Evolutionary conservation across 2,888 invertebrate species (phyloP).

Genomic region (Athalia circularis): DNA sequence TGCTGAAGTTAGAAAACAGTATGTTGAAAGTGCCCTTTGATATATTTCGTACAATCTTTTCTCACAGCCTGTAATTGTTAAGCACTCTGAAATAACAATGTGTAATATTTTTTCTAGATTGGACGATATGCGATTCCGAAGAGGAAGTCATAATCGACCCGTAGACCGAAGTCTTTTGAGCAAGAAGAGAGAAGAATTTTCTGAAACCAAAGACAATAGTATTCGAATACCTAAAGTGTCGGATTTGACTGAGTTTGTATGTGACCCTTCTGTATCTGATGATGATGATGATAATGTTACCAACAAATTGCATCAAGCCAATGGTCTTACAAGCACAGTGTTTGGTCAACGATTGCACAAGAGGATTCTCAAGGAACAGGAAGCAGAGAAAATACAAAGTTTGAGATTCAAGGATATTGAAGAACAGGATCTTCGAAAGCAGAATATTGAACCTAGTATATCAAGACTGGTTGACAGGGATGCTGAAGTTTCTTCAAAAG

Average conservation of each 20-base stretch:
- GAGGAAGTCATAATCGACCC: slow-evolving; percentile 48
- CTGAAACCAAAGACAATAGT: background rate
- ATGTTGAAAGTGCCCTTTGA: slow-evolving; percentile 48
- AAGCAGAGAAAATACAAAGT: slow-evolving; percentile 48
- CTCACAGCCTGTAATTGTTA: background rate
- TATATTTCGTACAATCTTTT: background rate
- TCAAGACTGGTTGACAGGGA: background rate
- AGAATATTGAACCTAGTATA: background rate
- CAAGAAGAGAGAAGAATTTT: background rate
- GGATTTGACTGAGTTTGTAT: slow-evolving; percentile 24
- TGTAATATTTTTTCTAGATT: slow-evolving; percentile 58
- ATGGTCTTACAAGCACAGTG: slow-evolving; percentile 56
- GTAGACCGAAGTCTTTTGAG: background rate
- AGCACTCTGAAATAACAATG: background rate
- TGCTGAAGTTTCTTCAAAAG: background rate
- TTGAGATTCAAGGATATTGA: slow-evolving; percentile 14
- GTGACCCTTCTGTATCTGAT: slow-evolving; percentile 34
- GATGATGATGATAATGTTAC: slow-evolving; percentile 44
- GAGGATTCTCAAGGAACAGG: slow-evolving; percentile 52
- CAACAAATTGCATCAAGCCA: slow-evolving; percentile 52
- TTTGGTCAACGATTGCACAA: slow-evolving; percentile 65
- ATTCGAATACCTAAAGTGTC: slow-evolving; percentile 2
- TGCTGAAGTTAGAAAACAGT: slow-evolving; percentile 71
- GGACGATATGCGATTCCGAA: slow-evolving; percentile 68
- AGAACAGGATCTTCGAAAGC: background rate